phyloP scores from a whole-genome alignment of 2,113 vertebrate genomes.

The Micromys minutus region DNA sequence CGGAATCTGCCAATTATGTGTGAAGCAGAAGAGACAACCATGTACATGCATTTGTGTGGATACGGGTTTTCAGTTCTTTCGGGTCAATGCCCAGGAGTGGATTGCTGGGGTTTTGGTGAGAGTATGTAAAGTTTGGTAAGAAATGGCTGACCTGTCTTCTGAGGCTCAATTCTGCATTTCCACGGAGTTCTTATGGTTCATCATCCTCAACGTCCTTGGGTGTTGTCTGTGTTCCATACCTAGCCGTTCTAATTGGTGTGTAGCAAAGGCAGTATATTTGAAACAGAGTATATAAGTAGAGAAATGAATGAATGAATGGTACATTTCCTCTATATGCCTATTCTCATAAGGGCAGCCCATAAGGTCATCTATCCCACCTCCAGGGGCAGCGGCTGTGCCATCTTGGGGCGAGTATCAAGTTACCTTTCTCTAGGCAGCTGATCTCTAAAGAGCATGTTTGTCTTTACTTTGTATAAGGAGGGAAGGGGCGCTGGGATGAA shows the following conservation, averaged over 20 bases:
- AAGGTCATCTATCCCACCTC: not conserved
- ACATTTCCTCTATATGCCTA: not conserved
- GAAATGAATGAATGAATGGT: not conserved
- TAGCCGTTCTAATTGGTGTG: not conserved
- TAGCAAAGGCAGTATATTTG: not conserved
- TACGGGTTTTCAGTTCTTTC: not conserved
- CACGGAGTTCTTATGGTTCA: not conserved
- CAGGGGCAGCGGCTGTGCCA: not conserved
- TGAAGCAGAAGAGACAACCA: not conserved
- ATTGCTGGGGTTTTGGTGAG: not conserved
- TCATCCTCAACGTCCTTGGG: no score
- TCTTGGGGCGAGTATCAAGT: not conserved
- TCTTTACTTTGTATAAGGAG: not conserved
- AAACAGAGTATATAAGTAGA: not conserved
- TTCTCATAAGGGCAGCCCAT: not conserved
- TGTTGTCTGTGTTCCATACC: no score
- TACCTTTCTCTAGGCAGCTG: not conserved
- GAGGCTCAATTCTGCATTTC: not conserved
- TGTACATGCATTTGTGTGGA: not conserved
- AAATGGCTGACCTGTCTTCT: not conserved
- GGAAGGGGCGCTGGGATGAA: not conserved
- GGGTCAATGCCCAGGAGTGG: not conserved
- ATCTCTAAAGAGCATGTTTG: not conserved
- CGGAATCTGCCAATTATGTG: not conserved
- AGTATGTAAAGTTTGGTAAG: not conserved